Evolutionary conservation across 2,113 vertebrate genomes (phyloP), one percentile per base, ranked within the genome.

Genomic region (Corydoras maculifer): DNA sequence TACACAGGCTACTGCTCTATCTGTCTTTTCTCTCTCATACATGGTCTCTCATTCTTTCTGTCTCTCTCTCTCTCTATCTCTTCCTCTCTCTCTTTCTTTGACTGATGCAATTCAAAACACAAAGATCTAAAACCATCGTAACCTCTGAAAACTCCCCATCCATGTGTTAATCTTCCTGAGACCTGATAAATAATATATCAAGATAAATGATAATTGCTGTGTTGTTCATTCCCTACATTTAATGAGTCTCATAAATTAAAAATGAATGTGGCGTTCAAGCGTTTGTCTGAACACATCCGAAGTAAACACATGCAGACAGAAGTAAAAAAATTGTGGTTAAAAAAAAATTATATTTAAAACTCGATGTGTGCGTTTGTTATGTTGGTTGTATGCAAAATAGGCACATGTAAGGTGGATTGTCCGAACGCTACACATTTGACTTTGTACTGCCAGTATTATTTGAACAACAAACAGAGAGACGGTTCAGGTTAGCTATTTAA

Each of bases 141-240:
- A 76, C 86, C 81, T 80, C 85, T 84, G 79, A 60, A 67, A 86
- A 67, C 83, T 84, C 85, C 84, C 76, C 81, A 80, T 81, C 82
- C 72, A 86, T 90, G 87, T 88, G 88, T 92, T 88, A 89, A 72
- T 82, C 88, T 91, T 89, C 88, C 93, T 87, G 89, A 94, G 88
- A 88, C 89, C 93, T 94, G 87, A 91, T 98, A 96, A 98, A 98
- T 97, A 97, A 98, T 97, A 95, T 94, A 98, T 97, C 91, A 97
- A 94, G 94, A 98, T 96, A 96, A 97, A 98, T 94, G 93, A 96
- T 96, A 96, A 97, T 96, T 95, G 92, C 92, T 90, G 88, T 78
- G 81, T 89, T 94, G 95, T 93, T 91, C 59, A 58, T 85, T 78
- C 91, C 83, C 91, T 86, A 90, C 88, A 91, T 89, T 90, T 98